Conservation (phyloP, 2,113 vertebrate species). For the Phyllostomus discolor region DNA sequence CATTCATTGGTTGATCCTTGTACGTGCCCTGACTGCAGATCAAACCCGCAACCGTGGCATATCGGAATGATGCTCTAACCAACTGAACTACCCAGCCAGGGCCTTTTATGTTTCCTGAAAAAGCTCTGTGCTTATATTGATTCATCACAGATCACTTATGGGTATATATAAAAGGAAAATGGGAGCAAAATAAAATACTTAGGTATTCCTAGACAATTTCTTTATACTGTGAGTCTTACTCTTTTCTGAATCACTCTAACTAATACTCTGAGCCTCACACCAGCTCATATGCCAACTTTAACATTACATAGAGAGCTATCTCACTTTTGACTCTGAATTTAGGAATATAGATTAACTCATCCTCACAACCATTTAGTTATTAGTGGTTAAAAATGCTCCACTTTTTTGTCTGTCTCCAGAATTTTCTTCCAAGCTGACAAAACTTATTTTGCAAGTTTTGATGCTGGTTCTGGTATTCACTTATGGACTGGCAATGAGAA, state of each 20-base stretch:
- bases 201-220: neutral
- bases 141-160: neutral
- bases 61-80: too few relatives aligned
- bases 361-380: neutral
- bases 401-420: neutral
- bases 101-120: neutral
- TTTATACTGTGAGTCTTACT: neutral
- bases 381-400: neutral
- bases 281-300: neutral
- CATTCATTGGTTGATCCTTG: too few relatives aligned
- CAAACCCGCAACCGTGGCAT: too few relatives aligned
- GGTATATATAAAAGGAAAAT: neutral
- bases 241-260: neutral
- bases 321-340: neutral
- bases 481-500: neutral
- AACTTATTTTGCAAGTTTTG: neutral
- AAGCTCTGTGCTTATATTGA: neutral
- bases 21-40: too few relatives aligned
- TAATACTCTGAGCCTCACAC: neutral
- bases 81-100: too few relatives aligned
- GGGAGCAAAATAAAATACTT: conserved; percentile 10
- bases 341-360: neutral
- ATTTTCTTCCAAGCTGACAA: neutral
- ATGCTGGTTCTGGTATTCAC: neutral
- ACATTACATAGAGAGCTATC: neutral